Percentiles rank a stretch among this genome's conserved stretches.
Evolutionary conservation across 2,113 vertebrate species (phyloP).

Genomic region (Hippoglossus stenolepis): DNA sequence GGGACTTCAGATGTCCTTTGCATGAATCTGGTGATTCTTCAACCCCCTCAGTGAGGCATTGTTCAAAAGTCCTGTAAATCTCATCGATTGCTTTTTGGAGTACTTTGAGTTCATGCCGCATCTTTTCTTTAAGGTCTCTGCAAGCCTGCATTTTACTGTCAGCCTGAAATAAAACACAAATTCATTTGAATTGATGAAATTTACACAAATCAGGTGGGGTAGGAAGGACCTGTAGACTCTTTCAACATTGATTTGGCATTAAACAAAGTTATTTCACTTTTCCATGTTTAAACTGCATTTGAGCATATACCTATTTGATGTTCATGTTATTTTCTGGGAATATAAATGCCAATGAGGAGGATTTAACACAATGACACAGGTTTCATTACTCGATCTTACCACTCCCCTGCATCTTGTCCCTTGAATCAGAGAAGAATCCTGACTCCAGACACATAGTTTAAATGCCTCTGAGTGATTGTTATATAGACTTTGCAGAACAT

Average conservation of each 20-base stretch:
- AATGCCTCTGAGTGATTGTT: slow-evolving; percentile 37
- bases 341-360: background rate
- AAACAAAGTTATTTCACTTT: background rate
- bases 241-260: background rate
- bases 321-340: background rate
- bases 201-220: background rate
- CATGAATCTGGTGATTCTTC: slow-evolving; percentile 15
- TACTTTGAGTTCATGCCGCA: fast-evolving
- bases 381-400: slow-evolving; percentile 16
- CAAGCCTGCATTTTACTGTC: background rate
- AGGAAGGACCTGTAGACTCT: background rate
- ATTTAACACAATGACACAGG: background rate
- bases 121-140: background rate
- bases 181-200: background rate
- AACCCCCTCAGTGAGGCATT: slow-evolving; percentile 34
- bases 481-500: slow-evolving; percentile 34
- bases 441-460: slow-evolving; percentile 49
- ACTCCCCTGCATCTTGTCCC: background rate
- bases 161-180: slow-evolving; percentile 38
- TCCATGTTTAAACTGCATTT: background rate
- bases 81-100: background rate
- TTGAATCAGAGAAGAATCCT: slow-evolving; percentile 59
- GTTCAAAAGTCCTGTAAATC: background rate
- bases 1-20: background rate
- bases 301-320: background rate